Base-by-base conservation (phyloP, 2,113 vertebrate species). In the Erythrolamprus reginae region DNA sequence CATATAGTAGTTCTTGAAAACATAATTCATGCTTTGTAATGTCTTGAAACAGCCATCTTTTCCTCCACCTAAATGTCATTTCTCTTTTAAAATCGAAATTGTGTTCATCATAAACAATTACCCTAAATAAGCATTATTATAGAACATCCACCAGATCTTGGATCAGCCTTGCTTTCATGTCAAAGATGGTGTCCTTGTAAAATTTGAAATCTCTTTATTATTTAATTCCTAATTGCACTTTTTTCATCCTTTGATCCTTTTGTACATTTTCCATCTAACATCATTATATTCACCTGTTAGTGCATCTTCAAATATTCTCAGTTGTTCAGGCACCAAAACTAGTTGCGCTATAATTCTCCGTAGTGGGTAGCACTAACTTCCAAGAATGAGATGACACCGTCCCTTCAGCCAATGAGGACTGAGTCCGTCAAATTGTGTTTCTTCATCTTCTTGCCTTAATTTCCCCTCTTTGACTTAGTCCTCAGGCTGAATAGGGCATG, bases 181-280 rank as follows among this genome's bases (percentile, higher is more conserved):
- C 93, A 86, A 70, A 83, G 0, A 86, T 17, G 89, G 45, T 84
- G 77, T 95, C 65, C 91, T 88, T 91, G 84, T 92, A 91, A 61
- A 28, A 23, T 88, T 89, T 90, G 58, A 88, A 92, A 70, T 90
- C 95, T 94, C 94, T 94, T 56, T 96, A 0, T 92, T 65, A 58
- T 93, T 94, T n/a, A 24, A 82, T 94, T 28, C 45, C 92, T 82
- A 91, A 94, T 94, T 88, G 90, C 92, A 92, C 92, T 88, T 88
- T 93, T 94, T 58, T 88, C 88, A 23, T 93, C 88, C 91, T 90
- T 96, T 93, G 88, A 58, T 94, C 94, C 93, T 90, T 17, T 93
- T 89, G 89, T 56, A 92, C 53, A 70, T 52, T 93, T 92, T 84
- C 47, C 93, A 93, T 86, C 70, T 45, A 93, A 86, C 88, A 42